Base-by-base conservation (phyloP, 2,797 vertebrate genomes). In the Danio aesculapii region DNA sequence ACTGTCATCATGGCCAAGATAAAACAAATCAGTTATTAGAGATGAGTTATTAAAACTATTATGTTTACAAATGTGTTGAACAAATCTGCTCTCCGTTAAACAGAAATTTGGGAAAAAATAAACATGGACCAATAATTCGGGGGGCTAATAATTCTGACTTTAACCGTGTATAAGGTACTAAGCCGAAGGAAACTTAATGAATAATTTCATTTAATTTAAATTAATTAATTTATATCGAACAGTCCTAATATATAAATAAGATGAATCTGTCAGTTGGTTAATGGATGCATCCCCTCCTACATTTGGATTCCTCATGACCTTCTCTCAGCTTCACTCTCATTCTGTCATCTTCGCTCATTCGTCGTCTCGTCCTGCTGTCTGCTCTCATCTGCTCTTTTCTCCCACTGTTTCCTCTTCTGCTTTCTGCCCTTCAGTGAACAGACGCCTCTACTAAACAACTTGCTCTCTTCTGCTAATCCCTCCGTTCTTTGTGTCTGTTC, bases 241-340 rank as follows among this genome's bases (percentile, higher is more conserved):
- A 30, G 30, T 30, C 30, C 30, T 30, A 30, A 55, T 44, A 19
- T 44, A n/a, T 53, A 53, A 4, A 17, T 70, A 6, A 17, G 1
- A 6, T 72, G 7, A 46, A 21, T 46, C 16, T 53, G 39, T 70
- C 39, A 53, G 49, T 70, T 1, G 3, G 21, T 55, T 43, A 5
- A 41, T 16, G 39, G 50, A 70, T 52, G 16, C 21, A 69, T 55
- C 68, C 50, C 68, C 43, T 8, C 1, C 5, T 43, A 19, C 7
- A 1, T 62, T 62, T 61, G 0, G 50, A 44, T 62, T 79, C 90
- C 89, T 90, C 84, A 84, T 85, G 78, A 88, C 87, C 86, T 17
- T 62, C 19, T 49, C 9, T 76, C 71, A 87, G 68, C 81, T 78
- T 91, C 83, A 85, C 84, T 84, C 86, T 79, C 21, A 49, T 91